A percentile compares a stretch with the other conserved stretches of the same genome.
These are phyloP conservation scores for Tragelaphus scriptus DNA, from an alignment of 2,113 vertebrate genomes.

Conservation along the genomic window DNA sequence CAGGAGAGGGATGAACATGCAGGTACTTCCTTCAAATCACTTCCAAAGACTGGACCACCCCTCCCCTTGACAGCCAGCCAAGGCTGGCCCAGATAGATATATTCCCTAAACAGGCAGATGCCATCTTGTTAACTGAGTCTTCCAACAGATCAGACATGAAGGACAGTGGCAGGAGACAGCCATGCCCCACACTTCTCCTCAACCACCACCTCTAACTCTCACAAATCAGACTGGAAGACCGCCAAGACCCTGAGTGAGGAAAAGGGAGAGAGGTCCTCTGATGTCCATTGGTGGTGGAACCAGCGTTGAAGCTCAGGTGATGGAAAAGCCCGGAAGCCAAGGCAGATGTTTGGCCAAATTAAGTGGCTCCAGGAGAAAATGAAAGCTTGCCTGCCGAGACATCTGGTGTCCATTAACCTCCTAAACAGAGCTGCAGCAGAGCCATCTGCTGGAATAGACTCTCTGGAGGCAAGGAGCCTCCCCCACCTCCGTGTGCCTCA, in stretches of 20 bases:
- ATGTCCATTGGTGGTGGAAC: accelerated
- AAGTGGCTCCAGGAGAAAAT: background rate
- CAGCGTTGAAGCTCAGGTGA: slow-evolving; percentile 12
- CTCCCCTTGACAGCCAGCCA: background rate
- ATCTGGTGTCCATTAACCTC: background rate
- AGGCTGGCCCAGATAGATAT: slow-evolving; percentile 63
- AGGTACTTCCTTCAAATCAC: background rate
- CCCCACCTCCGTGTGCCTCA: slow-evolving; percentile 3
- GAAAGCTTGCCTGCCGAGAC: background rate
- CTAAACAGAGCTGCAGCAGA: slow-evolving; percentile 1
- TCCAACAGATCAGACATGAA: slow-evolving; percentile 63
- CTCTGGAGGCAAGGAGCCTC: background rate
- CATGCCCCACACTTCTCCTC: background rate
- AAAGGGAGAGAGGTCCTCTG: background rate
- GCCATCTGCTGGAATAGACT: slow-evolving; percentile 38
- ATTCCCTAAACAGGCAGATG: slow-evolving; percentile 72
- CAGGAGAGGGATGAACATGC: background rate
- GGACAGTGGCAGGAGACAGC: background rate
- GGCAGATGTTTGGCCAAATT: slow-evolving; percentile 59
- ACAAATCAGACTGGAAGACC: accelerated
- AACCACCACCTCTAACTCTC: background rate
- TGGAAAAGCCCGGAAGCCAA: slow-evolving; percentile 25
- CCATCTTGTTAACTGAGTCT: slow-evolving; percentile 73
- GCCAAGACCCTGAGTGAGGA: background rate
- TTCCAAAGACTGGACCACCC: background rate